Conservation (phyloP, 1,140 invertebrate species). For the Sycophila sp. region DNA sequence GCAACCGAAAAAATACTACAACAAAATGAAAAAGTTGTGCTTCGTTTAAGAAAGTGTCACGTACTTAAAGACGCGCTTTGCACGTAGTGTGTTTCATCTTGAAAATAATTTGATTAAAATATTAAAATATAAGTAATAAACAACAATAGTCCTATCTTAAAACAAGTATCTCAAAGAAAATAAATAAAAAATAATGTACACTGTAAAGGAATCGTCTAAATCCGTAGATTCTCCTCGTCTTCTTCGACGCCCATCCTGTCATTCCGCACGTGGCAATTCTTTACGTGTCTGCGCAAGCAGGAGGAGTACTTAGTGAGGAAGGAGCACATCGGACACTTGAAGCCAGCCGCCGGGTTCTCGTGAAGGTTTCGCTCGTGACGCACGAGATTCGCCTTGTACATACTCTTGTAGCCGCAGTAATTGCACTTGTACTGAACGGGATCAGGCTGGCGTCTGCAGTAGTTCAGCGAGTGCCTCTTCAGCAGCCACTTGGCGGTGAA, state of each 20-base stretch:
- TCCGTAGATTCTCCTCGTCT: no score
- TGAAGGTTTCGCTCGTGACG: slow-evolving; percentile 59
- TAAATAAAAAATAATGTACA: no score
- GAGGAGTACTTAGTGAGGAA: slow-evolving; percentile 61
- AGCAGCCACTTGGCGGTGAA: slow-evolving; percentile 59
- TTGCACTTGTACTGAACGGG: slow-evolving; percentile 52
- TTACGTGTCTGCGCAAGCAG: slow-evolving; percentile 59
- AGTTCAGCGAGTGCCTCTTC: slow-evolving; percentile 60
- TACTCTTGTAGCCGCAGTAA: slow-evolving; percentile 57
- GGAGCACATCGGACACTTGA: slow-evolving; percentile 58
- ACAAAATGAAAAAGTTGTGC: no score
- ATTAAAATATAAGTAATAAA: no score
- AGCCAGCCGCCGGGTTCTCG: slow-evolving; percentile 52
- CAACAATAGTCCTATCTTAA: no score
- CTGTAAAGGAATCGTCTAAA: no score
- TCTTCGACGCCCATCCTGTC: no score
- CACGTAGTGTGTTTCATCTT: no score
- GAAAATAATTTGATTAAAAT: not conserved
- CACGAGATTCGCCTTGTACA: slow-evolving; percentile 60
- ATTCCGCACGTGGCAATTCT: slow-evolving; percentile 50
- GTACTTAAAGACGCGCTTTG: no score
- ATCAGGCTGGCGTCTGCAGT: slow-evolving; percentile 58
- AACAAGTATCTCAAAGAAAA: no score
- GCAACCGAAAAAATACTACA: no score
- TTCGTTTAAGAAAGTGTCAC: no score